Percentiles rank a stretch among this genome's conserved stretches.
phyloP scores from a whole-genome alignment of 2,797 vertebrate species.

The Bufotes viridis region DNA sequence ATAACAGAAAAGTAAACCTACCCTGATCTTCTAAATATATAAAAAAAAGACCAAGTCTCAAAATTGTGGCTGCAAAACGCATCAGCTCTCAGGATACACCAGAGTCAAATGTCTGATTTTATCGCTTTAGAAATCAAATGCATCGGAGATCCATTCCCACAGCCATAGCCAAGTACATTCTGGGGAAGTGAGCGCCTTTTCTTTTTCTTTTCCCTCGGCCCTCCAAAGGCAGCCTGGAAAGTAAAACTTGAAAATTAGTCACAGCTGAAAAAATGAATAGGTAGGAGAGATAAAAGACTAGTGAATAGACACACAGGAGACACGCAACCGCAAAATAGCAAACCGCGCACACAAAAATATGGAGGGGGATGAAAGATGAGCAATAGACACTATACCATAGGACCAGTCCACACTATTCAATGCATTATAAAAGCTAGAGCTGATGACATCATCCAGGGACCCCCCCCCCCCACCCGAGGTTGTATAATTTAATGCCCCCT shows the following conservation, averaged over 20 bases:
- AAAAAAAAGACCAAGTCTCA: background rate
- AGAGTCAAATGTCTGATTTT: constrained; percentile 40
- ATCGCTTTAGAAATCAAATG: constrained; percentile 33
- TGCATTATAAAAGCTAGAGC: background rate
- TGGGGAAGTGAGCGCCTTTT: constrained; percentile 17
- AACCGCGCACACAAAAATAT: constrained; percentile 38
- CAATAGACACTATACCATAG: background rate
- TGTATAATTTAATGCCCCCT: background rate
- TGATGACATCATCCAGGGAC: background rate
- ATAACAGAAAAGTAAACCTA: background rate
- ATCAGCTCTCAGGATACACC: constrained; percentile 6
- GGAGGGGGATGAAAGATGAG: constrained; percentile 13
- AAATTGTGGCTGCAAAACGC: constrained; percentile 30
- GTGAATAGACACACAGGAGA: constrained; percentile 57
- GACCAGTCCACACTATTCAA: background rate
- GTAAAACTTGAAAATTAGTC: constrained; percentile 56
- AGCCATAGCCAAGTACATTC: constrained; percentile 51
- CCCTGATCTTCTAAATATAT: background rate
- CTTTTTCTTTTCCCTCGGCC: background rate
- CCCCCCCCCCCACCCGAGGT: no score
- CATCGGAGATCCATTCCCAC: constrained; percentile 54
- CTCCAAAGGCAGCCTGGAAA: constrained; percentile 50
- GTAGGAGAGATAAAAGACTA: constrained; percentile 57
- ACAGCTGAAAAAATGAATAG: constrained; percentile 61
- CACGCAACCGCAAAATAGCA: constrained; percentile 55